phyloP scores from a whole-genome alignment of 2,797 vertebrate genomes.

The Gymnoscopelus microlampas region DNA sequence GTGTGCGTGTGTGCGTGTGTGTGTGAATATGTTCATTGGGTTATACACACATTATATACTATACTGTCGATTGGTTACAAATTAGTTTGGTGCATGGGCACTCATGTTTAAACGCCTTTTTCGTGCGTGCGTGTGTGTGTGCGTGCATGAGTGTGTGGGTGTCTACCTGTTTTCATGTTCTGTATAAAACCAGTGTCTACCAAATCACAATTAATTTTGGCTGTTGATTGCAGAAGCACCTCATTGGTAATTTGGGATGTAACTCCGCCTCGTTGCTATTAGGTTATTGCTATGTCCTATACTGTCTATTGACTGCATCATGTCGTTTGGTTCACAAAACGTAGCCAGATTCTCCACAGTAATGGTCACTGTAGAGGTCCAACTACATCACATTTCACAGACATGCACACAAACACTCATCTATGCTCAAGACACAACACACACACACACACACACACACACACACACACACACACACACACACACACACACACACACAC shows the following conservation, averaged over 20 bases:
- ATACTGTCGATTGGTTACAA: too few species aligned
- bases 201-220: background rate
- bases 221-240: background rate
- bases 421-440: too few species aligned
- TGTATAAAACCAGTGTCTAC: background rate
- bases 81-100: background rate
- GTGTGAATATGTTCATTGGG: background rate
- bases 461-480: too few species aligned
- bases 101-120: constrained; percentile 22
- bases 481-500: too few species aligned
- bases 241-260: background rate
- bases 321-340: background rate
- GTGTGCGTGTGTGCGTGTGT: background rate
- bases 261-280: background rate
- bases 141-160: constrained; percentile 13
- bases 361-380: background rate
- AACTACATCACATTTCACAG: too few species aligned
- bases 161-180: background rate
- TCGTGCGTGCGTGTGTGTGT: constrained; percentile 14
- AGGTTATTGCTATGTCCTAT: background rate
- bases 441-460: too few species aligned
- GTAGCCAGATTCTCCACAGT: background rate
- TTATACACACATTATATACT: background rate
- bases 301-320: background rate
- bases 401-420: too few species aligned